A percentile compares a stretch with the other conserved stretches of the same genome.
Conservation (phyloP, 2,113 vertebrate genomes). For the Madoqua kirkii region DNA sequence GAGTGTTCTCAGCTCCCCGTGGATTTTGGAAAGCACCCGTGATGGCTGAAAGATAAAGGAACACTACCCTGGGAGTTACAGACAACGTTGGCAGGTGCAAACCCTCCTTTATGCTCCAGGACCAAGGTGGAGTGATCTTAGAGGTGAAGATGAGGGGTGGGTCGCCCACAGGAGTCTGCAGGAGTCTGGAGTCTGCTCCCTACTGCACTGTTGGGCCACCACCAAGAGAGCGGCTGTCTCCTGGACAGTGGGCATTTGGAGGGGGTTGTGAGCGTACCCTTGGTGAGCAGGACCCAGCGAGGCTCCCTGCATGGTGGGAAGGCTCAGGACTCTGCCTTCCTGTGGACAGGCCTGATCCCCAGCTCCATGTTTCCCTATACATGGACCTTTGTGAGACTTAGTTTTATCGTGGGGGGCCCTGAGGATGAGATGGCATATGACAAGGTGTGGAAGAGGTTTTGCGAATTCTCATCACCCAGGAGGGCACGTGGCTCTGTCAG, state of each 20-base stretch:
- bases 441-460: not conserved
- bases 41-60: not conserved
- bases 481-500: not conserved
- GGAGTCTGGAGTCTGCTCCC: not conserved
- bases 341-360: not conserved
- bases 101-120: not conserved
- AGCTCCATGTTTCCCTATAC: not conserved
- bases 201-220: not conserved
- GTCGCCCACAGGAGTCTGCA: fast-evolving
- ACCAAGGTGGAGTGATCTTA: not conserved
- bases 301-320: not conserved
- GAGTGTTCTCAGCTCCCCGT: not conserved
- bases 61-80: no score
- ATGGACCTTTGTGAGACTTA: not conserved
- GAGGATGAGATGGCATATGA: not conserved
- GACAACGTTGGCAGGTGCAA: not conserved
- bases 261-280: not conserved
- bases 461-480: not conserved
- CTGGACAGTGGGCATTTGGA: not conserved
- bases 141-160: not conserved
- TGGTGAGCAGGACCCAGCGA: not conserved
- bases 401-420: not conserved
- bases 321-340: not conserved
- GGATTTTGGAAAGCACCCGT: not conserved
- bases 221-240: not conserved